Base-by-base conservation (phyloP, 2,888 invertebrate species). In the Hecatera dysodea region DNA sequence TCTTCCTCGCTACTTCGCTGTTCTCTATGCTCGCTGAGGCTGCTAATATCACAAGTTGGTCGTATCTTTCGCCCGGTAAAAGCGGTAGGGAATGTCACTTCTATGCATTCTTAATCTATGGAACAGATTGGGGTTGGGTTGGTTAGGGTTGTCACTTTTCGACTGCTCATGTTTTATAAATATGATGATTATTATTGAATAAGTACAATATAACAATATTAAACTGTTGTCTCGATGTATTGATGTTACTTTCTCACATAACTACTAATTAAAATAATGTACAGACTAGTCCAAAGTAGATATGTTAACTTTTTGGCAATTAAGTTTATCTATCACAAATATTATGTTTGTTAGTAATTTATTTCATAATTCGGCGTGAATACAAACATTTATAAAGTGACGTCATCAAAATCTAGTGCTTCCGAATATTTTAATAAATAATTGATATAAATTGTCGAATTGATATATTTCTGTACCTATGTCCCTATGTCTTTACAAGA, bases 391-490 rank as follows among this genome's bases (percentile, higher is more conserved):
- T 80, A 79, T 77, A 67, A 62, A 53, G 60, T 79, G 53, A 70
- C 53, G 67, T 78, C 78, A 62, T 78, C 72, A 77, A 78, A 83
- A 82, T 85, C 82, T 81, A 82, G 86, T 84, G 86, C 86, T 86
- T 86, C 86, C 87, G 75, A 78, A 75, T 53, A 74, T 77, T 62
- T 65, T 46, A 60, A 60, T 56, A 53, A n/a, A n/a, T 61, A 64
- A 62, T 70, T 76, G 29, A 56, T 53, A 42, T 69, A 57, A 44
- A 66, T 57, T 56, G n/a, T 59, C 53, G 8, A 56, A 62, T 66
- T 57, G 24, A 39, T 57, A 56, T 52, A 67, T 42, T 61, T 72
- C 63, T 53, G 24, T 56, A 55, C 27, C n/a, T 52, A 48, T n/a
- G 57, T 44, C 75, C 57, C 61, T 19, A 52, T 22, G 53, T 75